Evolutionary conservation across 2,797 vertebrate genomes (phyloP).

Genomic region (Gephyroberyx darwinii): DNA sequence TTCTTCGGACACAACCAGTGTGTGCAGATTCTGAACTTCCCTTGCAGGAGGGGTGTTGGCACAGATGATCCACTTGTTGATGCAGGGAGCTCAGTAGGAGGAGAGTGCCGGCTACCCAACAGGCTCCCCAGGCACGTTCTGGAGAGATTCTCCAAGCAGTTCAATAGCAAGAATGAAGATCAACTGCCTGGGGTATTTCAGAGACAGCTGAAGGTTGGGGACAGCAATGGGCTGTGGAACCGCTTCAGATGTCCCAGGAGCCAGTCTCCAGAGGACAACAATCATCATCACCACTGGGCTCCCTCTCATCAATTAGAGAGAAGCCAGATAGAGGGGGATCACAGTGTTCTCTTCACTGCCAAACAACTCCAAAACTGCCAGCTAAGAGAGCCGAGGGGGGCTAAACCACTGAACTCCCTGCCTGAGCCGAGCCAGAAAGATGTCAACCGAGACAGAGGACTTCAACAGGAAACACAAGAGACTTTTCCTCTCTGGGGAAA

Average conservation of each 20-base stretch:
- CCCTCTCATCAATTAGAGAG: constrained; percentile 70
- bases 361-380: constrained; percentile 82
- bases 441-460: constrained; percentile 56
- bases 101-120: constrained; percentile 69
- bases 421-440: constrained; percentile 68
- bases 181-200: constrained; percentile 79
- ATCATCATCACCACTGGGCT: constrained; percentile 64
- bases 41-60: constrained; percentile 58
- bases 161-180: constrained; percentile 70
- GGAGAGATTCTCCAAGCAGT: constrained; percentile 80
- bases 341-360: constrained; percentile 69
- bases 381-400: constrained; percentile 63
- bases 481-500: constrained; percentile 77
- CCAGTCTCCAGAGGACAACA: constrained; percentile 72
- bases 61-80: constrained; percentile 63
- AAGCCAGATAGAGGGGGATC: constrained; percentile 63
- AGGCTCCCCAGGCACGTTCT: constrained; percentile 78
- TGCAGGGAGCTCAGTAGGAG: constrained; percentile 41
- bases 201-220: constrained; percentile 71
- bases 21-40: constrained; percentile 82
- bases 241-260: constrained; percentile 72
- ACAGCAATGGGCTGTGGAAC: constrained; percentile 68
- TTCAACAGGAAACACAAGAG: constrained; percentile 54
- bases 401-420: constrained; percentile 69
- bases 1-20: constrained; percentile 87